Conservation (phyloP, 1,140 invertebrate species). For the Drosophila melanogaster region DNA sequence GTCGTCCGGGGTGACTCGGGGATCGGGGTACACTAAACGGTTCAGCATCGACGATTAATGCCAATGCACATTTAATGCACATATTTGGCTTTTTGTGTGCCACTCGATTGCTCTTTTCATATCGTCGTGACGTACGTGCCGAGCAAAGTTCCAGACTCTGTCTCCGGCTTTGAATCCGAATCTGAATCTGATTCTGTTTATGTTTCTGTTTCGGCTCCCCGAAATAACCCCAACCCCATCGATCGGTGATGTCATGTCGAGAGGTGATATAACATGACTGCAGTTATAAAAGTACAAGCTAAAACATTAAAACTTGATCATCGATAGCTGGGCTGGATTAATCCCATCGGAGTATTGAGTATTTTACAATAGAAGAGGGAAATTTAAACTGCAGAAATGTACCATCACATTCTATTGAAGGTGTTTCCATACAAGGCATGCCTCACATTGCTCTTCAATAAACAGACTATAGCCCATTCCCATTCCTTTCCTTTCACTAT, state of each 20-base stretch:
- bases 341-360: neutral
- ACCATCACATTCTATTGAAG: too few relatives aligned
- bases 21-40: slow-evolving; percentile 43
- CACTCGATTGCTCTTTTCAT: slow-evolving; percentile 68
- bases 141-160: slow-evolving; percentile 49
- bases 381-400: too few relatives aligned
- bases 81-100: slow-evolving; percentile 71
- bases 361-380: neutral
- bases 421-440: neutral
- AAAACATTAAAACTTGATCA: slow-evolving; percentile 17
- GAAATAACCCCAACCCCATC: slow-evolving; percentile 1
- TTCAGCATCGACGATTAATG: slow-evolving; percentile 79
- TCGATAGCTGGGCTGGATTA: slow-evolving; percentile 34
- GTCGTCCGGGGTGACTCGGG: neutral
- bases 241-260: slow-evolving; percentile 72
- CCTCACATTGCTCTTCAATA: neutral
- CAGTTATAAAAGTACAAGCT: slow-evolving; percentile 65
- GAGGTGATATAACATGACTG: slow-evolving; percentile 81
- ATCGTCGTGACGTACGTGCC: slow-evolving; percentile 78
- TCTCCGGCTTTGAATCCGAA: slow-evolving; percentile 28
- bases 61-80: slow-evolving; percentile 81
- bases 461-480: neutral
- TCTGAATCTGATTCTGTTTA: slow-evolving; percentile 30
- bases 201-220: slow-evolving; percentile 1
- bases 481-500: slow-evolving; percentile 17